phyloP scores from a whole-genome alignment of 2,113 vertebrate genomes.

The Etia nguti region DNA sequence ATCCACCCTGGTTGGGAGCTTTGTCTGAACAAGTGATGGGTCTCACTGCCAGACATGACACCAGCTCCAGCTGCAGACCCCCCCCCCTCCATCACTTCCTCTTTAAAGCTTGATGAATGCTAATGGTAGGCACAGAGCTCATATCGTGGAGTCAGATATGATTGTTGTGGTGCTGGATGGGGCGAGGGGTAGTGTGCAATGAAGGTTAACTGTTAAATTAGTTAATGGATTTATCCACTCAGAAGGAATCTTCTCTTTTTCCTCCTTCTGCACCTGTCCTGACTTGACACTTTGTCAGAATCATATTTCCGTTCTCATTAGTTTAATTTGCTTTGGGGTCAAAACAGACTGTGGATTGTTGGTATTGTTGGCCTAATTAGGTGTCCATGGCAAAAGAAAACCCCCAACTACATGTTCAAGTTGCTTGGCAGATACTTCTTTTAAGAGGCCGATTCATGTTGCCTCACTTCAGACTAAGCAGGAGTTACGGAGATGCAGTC shows the following conservation, averaged over 20 bases:
- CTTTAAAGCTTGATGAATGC: constrained; percentile 53
- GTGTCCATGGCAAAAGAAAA: not conserved
- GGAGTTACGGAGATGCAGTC: not conserved
- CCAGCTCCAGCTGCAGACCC: constrained; percentile 24
- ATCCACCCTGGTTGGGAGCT: constrained; percentile 22
- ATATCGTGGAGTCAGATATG: not conserved
- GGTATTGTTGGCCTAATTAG: constrained; percentile 31
- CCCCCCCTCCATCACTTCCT: constrained; percentile 2
- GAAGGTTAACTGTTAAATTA: constrained; percentile 46
- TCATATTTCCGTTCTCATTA: constrained; percentile 12
- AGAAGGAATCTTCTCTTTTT: constrained; percentile 1
- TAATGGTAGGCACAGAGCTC: constrained; percentile 32
- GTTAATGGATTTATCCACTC: constrained; percentile 61
- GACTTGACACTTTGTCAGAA: constrained; percentile 40
- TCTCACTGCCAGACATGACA: constrained; percentile 5
- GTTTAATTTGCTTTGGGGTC: constrained; percentile 32
- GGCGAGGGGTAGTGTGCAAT: constrained; percentile 13
- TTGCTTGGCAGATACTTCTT: not conserved
- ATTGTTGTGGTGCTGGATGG: not conserved
- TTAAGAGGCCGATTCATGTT: not conserved
- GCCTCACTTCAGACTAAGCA: not conserved
- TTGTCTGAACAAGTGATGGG: constrained; percentile 13
- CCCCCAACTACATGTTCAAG: not conserved
- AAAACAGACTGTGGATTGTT: constrained; percentile 8
- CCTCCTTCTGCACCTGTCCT: constrained; percentile 37